A percentile compares a stretch with the other conserved stretches of the same genome.
phyloP scores from a whole-genome alignment of 2,113 vertebrate genomes.

The Peromyscus californicus region DNA sequence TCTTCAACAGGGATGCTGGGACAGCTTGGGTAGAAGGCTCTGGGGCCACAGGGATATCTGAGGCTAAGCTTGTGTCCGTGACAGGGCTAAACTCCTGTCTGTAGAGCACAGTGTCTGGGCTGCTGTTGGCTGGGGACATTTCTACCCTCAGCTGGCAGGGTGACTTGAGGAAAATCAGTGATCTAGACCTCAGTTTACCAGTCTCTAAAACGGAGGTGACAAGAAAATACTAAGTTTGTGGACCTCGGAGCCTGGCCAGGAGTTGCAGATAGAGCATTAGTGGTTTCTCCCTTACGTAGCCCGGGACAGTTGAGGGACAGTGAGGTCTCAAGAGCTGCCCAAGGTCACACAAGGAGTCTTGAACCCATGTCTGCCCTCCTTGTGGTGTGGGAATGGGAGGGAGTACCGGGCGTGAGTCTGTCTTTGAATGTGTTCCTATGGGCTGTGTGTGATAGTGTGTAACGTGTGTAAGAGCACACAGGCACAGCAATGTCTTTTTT shows the following conservation, averaged over 20 bases:
- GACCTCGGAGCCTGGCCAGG: neutral
- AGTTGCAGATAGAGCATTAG: neutral
- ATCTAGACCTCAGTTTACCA: neutral
- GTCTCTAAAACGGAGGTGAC: neutral
- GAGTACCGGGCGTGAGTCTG: neutral
- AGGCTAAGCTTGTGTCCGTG: neutral
- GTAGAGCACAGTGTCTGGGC: neutral
- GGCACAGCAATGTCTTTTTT: neutral
- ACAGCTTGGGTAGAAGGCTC: neutral
- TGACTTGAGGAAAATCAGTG: neutral
- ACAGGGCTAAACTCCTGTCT: neutral
- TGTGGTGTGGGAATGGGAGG: neutral
- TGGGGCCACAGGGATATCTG: neutral
- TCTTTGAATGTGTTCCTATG: no score
- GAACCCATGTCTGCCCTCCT: neutral
- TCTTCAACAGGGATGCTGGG: constrained; percentile 61
- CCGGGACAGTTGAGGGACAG: neutral
- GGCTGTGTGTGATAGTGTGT: neutral
- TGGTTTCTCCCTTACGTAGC: neutral
- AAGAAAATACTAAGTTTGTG: neutral
- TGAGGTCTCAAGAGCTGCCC: neutral
- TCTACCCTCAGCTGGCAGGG: neutral
- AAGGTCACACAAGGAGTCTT: neutral
- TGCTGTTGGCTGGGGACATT: neutral
- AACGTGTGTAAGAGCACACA: no score